Conservation (phyloP, 1,140 invertebrate species). For the Hyphantria cunea region DNA sequence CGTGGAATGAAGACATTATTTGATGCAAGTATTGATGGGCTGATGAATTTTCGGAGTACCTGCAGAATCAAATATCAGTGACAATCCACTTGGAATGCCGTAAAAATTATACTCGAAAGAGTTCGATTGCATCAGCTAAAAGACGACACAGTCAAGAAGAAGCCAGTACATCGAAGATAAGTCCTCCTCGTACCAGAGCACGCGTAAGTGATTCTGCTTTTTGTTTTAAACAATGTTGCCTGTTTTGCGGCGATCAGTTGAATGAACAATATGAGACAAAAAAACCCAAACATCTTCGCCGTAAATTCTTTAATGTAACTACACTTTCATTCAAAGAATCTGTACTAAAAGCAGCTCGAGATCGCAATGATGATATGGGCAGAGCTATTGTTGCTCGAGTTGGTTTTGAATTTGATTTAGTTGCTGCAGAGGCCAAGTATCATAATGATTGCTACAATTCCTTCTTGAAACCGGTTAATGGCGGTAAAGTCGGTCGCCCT, state of each 20-base stretch:
- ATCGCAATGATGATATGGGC: neutral
- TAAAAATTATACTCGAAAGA: neutral
- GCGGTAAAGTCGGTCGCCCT: slow-evolving; percentile 32
- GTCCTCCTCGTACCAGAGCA: slow-evolving; percentile 34
- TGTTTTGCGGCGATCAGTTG: slow-evolving; percentile 15
- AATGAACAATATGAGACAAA: neutral
- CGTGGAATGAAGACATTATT: slow-evolving; percentile 39
- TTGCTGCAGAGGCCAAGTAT: neutral
- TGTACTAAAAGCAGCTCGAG: neutral
- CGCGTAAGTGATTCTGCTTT: slow-evolving; percentile 37
- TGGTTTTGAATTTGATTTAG: neutral
- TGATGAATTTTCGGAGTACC: slow-evolving; percentile 32
- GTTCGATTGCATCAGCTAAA: neutral
- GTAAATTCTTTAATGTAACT: neutral
- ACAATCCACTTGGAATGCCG: neutral
- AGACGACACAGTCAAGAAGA: slow-evolving; percentile 24
- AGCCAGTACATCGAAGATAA: slow-evolving; percentile 33
- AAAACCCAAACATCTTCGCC: neutral
- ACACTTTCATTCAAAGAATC: neutral
- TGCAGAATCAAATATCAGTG: slow-evolving; percentile 32
- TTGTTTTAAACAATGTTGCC: slow-evolving; percentile 25
- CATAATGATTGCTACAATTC: neutral
- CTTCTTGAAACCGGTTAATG: neutral
- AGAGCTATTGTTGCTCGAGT: neutral
- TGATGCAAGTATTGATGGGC: slow-evolving; percentile 37